These are phyloP conservation scores for Yponomeuta plumbellus DNA, from an alignment of 2,888 invertebrate genomes.

Conservation along the genomic window DNA sequence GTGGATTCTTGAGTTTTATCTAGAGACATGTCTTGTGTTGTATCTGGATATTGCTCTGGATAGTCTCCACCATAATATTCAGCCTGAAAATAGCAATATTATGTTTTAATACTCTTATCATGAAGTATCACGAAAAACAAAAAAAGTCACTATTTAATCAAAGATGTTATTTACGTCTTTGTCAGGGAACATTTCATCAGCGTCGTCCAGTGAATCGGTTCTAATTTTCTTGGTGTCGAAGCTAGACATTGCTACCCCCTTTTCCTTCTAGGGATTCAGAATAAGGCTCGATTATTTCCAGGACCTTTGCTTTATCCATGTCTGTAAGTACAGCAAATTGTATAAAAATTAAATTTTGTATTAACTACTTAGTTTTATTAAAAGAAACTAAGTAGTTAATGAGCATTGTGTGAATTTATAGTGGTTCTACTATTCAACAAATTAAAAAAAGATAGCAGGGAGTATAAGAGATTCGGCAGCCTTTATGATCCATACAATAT, in stretches of 20 bases:
- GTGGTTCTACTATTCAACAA: too few relatives aligned
- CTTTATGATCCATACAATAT: too few relatives aligned
- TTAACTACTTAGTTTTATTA: too few relatives aligned
- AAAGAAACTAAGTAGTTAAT: too few relatives aligned
- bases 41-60: conserved; percentile 27
- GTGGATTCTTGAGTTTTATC: not conserved
- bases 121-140: too few relatives aligned
- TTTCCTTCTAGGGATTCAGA: conserved; percentile 58
- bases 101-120: not conserved
- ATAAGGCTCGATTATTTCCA: conserved; percentile 70
- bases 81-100: conserved; percentile 34
- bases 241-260: conserved; percentile 44
- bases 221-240: conserved; percentile 66
- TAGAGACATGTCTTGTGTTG: conserved; percentile 1
- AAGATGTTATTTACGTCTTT: conserved; percentile 50
- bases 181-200: conserved; percentile 68
- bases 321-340: conserved; percentile 40
- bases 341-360: not conserved
- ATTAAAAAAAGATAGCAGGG: too few relatives aligned
- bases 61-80: conserved; percentile 58
- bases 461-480: too few relatives aligned
- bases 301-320: conserved; percentile 71
- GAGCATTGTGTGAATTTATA: too few relatives aligned
- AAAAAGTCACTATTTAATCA: too few relatives aligned
- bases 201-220: conserved; percentile 71